Conservation (phyloP, 2,888 invertebrate genomes). For the Lasioglossum malachurum region DNA sequence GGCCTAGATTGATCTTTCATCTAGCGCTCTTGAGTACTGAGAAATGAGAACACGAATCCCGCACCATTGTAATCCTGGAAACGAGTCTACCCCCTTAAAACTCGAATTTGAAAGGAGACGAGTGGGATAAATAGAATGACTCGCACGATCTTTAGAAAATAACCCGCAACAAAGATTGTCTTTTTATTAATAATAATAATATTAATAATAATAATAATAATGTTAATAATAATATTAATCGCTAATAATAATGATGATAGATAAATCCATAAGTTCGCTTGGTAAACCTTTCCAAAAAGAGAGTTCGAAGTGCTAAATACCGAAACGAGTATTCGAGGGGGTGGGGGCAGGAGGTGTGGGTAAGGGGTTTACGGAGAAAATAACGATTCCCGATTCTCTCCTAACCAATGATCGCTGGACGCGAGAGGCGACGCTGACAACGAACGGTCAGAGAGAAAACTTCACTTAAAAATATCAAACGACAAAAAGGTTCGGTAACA, state of each 20-base stretch:
- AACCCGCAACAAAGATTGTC: constrained; percentile 81
- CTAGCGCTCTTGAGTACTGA: too few species aligned
- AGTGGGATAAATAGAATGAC: constrained; percentile 45
- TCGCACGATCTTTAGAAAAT: constrained; percentile 65
- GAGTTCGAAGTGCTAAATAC: constrained; percentile 58
- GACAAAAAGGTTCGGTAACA: constrained; percentile 61
- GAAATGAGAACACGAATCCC: too few species aligned
- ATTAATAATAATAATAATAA: constrained; percentile 70
- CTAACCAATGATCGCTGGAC: constrained; percentile 29
- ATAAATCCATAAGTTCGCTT: constrained; percentile 62
- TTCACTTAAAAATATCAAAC: constrained; percentile 68
- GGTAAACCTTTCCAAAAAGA: constrained; percentile 65
- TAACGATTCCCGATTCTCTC: constrained; percentile 44
- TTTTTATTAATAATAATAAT: constrained; percentile 77
- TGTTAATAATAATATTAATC: constrained; percentile 73
- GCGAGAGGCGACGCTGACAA: constrained; percentile 31
- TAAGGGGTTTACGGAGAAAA: background rate
- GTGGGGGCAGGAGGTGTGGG: background rate
- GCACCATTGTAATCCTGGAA: too few species aligned
- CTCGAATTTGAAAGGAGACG: background rate
- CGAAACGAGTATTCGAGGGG: constrained; percentile 47
- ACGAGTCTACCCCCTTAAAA: too few species aligned
- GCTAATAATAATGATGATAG: constrained; percentile 66
- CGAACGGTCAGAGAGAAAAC: constrained; percentile 10
- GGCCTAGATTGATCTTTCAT: too few species aligned